Conservation (phyloP, 2,888 invertebrate species). For the Melangyna quadrimaculata region DNA sequence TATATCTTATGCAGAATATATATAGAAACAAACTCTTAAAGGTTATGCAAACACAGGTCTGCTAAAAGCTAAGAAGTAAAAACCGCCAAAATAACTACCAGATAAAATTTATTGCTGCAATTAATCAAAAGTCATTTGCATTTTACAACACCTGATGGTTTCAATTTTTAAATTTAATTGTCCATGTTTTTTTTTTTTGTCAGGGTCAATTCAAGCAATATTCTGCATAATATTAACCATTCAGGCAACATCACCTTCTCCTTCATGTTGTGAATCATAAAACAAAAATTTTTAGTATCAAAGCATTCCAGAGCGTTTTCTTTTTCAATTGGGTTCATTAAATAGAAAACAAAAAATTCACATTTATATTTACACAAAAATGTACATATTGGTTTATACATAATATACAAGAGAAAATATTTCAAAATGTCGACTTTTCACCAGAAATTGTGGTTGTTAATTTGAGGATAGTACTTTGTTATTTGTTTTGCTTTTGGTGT, state of each 20-base stretch:
- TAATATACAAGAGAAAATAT: background rate
- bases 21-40: too few species aligned
- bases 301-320: background rate
- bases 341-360: background rate
- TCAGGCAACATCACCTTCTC: too few species aligned
- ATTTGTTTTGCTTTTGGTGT: background rate
- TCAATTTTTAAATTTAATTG: background rate
- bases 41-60: too few species aligned
- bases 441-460: background rate
- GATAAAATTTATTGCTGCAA: background rate
- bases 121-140: background rate
- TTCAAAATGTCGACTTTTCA: background rate
- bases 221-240: background rate
- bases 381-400: background rate
- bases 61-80: too few species aligned
- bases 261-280: background rate
- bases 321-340: background rate
- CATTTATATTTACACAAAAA: background rate
- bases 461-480: background rate
- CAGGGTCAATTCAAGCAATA: background rate
- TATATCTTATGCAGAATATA: too few species aligned
- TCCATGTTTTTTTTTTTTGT: too few species aligned
- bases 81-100: background rate
- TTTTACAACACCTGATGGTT: too few species aligned
- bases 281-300: background rate